Base-by-base conservation (phyloP, 2,113 vertebrate genomes). In the Dipodomys ordii region DNA sequence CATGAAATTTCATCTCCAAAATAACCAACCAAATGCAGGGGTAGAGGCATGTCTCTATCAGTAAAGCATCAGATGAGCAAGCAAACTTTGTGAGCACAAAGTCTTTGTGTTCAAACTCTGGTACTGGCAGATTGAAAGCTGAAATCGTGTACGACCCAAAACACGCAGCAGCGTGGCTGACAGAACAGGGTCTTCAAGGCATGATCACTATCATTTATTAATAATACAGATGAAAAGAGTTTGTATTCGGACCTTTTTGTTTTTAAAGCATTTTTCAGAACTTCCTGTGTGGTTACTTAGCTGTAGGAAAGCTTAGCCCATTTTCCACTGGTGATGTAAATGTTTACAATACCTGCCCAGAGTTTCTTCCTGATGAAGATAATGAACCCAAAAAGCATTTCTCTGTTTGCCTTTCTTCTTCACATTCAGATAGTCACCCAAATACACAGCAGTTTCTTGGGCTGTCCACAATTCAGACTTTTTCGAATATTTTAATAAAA, bases 401-500 rank as follows among this genome's bases (percentile, higher is more conserved):
- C 99, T 99, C 97, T 99, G 99, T 11, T 96, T 98, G 87, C 99
- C 99, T 90, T 98, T 71, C 96, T 98, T 98, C 30, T 97, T 98
- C 96, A 99, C 98, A 0, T 74, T 89, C 87, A 99, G 94, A 93
- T 98, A 96, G 85, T 98, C 98, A 69, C 99, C 99, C 0, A 99
- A 97, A 96, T 99, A 99, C 2, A 98, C 98, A 0, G 97, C 97
- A 0, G 98, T 99, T 97, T 99, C 99, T 82, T 98, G 98, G 69
- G 98, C 99, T 7, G 98, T 99, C 99, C 99, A 99, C 78, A 99
- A 87, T 4, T 98, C 99, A 0, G 99, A 98, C 62, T 98, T 98
- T 97, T 99, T 99, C 16, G 99, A 99, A 95, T 99, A 99, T 97
- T 99, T 99, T 92, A 99, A 94, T 90, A 99, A 98, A 64, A 99